Evolutionary conservation across 2,113 vertebrate genomes (phyloP).

Genomic region (Turdus rufiventris): DNA sequence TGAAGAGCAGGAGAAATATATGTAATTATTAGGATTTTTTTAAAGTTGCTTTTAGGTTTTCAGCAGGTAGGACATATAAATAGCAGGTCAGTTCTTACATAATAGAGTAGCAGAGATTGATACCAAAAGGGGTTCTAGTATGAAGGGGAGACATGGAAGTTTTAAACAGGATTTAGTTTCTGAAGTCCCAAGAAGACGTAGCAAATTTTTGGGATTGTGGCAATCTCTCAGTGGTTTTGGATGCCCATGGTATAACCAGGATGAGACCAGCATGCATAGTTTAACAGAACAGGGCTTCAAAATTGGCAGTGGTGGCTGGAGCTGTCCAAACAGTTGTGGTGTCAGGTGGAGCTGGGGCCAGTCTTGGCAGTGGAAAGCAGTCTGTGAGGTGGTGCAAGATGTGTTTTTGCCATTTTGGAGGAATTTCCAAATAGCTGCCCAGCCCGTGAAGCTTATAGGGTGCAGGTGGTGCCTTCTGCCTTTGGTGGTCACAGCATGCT

Average conservation of each 20-base stretch:
- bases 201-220: conserved; percentile 62
- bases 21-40: background rate
- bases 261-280: conserved; percentile 60
- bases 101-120: background rate
- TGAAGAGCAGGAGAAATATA: background rate
- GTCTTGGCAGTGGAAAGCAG: conserved; percentile 61
- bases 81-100: background rate
- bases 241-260: conserved; percentile 56
- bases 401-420: conserved; percentile 42
- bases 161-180: conserved; percentile 49
- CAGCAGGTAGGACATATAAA: background rate
- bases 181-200: conserved; percentile 41
- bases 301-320: conserved; percentile 63
- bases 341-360: conserved; percentile 77
- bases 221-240: conserved; percentile 68
- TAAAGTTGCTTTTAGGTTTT: background rate
- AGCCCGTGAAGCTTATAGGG: background rate
- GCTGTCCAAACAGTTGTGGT: conserved; percentile 77
- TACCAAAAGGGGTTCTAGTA: background rate
- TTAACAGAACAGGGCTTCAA: conserved; percentile 77
- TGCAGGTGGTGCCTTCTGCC: conserved; percentile 42
- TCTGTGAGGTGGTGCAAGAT: conserved; percentile 63
- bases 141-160: background rate
- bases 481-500: conserved; percentile 15
- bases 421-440: conserved; percentile 54